These are phyloP conservation scores for Pandion haliaetus DNA, from an alignment of 2,113 vertebrate species.

Conservation along the genomic window DNA sequence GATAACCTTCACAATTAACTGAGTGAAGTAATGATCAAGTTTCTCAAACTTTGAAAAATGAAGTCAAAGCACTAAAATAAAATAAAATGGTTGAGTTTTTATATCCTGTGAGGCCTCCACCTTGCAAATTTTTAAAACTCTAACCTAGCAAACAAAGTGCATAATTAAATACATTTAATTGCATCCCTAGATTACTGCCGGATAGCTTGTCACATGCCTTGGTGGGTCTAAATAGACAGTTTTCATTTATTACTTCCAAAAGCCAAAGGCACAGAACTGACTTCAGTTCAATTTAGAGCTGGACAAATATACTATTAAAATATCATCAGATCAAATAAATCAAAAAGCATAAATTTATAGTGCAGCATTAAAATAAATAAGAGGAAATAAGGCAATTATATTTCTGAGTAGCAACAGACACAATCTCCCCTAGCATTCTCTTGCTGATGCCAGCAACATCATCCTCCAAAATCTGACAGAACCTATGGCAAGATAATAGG, in stretches of 20 bases:
- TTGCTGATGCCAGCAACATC: not conserved
- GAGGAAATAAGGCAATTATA: not conserved
- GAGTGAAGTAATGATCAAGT: not conserved
- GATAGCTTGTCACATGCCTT: not conserved
- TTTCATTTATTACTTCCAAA: not conserved
- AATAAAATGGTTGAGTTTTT: not conserved
- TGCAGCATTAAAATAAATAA: not conserved
- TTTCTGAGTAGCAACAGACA: not conserved
- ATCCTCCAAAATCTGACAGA: not conserved
- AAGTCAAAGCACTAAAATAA: not conserved
- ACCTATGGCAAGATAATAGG: not conserved
- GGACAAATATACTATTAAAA: not conserved
- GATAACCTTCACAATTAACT: not conserved
- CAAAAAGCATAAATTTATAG: not conserved
- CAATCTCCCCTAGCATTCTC: not conserved
- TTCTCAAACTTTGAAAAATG: not conserved
- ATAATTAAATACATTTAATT: not conserved
- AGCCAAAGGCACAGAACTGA: not conserved
- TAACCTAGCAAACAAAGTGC: not conserved
- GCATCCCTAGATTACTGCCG: not conserved
- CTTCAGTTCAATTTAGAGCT: not conserved
- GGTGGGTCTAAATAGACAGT: not conserved
- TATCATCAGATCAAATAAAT: not conserved
- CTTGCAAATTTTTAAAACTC: not conserved
- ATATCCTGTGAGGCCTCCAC: not conserved